Percentiles rank a stretch among this genome's conserved stretches.
phyloP scores from a whole-genome alignment of 2,113 vertebrate genomes.

The Lycaon pictus region DNA sequence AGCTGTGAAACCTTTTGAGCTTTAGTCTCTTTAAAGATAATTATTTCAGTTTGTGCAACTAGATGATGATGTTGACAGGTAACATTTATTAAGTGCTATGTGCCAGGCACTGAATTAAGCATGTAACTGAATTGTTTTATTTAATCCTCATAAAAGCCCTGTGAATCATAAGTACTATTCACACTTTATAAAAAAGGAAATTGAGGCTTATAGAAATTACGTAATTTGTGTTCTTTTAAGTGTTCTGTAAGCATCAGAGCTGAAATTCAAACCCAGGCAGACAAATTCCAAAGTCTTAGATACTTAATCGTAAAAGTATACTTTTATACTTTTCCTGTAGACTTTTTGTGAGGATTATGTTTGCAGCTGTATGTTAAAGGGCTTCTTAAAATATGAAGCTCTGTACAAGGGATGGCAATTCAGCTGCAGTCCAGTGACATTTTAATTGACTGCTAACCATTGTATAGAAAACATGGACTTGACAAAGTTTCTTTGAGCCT shows the following conservation, averaged over 20 bases:
- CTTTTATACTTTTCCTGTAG: not conserved
- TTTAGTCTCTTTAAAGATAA: constrained; percentile 30
- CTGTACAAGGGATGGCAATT: not conserved
- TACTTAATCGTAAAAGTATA: not conserved
- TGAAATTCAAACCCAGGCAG: not conserved
- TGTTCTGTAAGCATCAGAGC: not conserved
- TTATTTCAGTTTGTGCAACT: not conserved
- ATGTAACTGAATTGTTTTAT: not conserved
- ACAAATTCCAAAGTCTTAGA: not conserved
- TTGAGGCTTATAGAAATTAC: not conserved
- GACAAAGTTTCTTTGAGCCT: not conserved
- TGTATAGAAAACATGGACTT: not conserved
- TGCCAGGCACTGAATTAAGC: not conserved
- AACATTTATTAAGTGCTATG: not conserved
- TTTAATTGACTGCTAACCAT: not conserved
- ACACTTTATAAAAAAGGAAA: constrained; percentile 35
- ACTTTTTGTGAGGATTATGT: constrained; percentile 7
- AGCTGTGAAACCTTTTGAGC: not conserved
- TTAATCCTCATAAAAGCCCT: constrained; percentile 6
- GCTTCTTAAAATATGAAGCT: not conserved
- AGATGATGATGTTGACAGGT: not conserved
- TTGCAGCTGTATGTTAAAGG: not conserved
- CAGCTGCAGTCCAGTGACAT: not conserved
- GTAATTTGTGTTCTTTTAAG: not conserved
- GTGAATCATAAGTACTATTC: not conserved